Conservation (phyloP, 2,113 vertebrate species). For the Clupea harengus region DNA sequence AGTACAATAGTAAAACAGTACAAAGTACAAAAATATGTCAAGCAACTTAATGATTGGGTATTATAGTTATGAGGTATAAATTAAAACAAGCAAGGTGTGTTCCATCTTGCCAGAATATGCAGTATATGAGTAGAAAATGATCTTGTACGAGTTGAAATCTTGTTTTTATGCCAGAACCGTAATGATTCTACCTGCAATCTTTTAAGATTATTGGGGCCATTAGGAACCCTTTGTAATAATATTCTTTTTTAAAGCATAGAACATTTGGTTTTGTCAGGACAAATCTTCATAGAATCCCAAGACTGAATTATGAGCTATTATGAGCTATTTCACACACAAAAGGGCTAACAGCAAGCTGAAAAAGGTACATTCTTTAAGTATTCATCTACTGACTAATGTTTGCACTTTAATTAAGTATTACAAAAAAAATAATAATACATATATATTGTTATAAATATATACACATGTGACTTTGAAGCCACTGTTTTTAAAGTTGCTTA, state of each 20-base stretch:
- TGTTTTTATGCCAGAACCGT: background rate
- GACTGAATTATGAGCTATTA: background rate
- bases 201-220: background rate
- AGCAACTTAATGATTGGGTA: background rate
- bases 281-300: background rate
- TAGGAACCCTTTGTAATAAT: background rate
- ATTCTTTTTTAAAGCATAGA: background rate
- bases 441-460: no score
- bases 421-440: no score
- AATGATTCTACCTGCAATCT: background rate
- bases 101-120: background rate
- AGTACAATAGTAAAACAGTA: background rate
- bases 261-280: background rate
- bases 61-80: background rate
- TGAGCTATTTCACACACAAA: no score
- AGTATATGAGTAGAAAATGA: background rate
- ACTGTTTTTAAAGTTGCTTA: no score
- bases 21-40: background rate
- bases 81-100: background rate
- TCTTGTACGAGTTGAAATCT: no score
- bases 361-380: no score
- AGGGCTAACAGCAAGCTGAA: no score
- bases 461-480: no score
- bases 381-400: no score
- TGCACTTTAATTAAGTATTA: no score